Evolutionary conservation across 2,113 vertebrate species (phyloP), one percentile per base, ranked within the genome.

Genomic region (Tragelaphus imberbis): DNA sequence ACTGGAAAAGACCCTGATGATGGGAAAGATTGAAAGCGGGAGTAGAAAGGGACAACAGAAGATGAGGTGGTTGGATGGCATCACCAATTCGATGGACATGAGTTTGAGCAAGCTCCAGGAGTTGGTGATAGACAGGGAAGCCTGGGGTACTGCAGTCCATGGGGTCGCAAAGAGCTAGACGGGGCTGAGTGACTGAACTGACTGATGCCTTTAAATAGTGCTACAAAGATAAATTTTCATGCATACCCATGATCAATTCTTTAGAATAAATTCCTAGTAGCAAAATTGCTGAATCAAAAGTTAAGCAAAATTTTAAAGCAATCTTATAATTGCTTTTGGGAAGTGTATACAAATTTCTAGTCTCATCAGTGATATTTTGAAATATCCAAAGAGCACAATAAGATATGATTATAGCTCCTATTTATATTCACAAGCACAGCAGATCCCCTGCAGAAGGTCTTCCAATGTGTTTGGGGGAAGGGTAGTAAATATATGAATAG

Each of bases 251-350:
- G 63, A 86, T 59, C 65, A 84, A 44, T 79, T 94, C 21, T 21
- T 96, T 65, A 82, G 40, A 79, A 88, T 80, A 95, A 82, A 63
- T 92, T 90, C 40, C 63, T 81, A 65, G 44, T 53, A 82, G 36
- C 77, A 25, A 89, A 95, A 23, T 33, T 92, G 51, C 58, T 82
- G 17, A 79, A 77, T 90, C 44, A 80, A 61, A 90, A 8, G 23
- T 61, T 85, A 84, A 63, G 47, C 33, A 93, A 85, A 93, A 80
- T 58, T 63, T 96, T 63, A 81, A 88, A 63, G 33, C 36, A 33
- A 51, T 58, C 30, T 93, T 21, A 55, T 90, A 47, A 86, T 86
- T 96, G 59, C 27, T 91, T 89, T 93, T 47, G 59, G 49, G 82
- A 91, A 68, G 11, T 12, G 49, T 85, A 3, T 63, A 94, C 3